Evolutionary conservation across 2,113 vertebrate species (phyloP).

Genomic region (Polyodon spathula): DNA sequence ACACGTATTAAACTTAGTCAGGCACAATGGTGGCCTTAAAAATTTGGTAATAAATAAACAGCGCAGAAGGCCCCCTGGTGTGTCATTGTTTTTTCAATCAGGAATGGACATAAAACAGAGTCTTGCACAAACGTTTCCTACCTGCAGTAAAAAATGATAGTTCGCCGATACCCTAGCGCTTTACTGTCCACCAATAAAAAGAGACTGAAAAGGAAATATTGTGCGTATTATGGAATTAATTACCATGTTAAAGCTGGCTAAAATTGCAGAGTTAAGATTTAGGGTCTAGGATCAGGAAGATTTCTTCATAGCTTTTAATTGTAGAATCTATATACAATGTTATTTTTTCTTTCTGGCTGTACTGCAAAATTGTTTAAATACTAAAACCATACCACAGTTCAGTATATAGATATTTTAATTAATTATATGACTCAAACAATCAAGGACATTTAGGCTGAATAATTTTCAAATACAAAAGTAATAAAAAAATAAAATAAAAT

Average conservation of each 20-base stretch:
- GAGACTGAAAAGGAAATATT: background rate
- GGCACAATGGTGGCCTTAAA: slow-evolving; percentile 3
- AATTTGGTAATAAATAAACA: slow-evolving; percentile 6
- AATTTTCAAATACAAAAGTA: too few species aligned
- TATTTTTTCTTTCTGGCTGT: background rate
- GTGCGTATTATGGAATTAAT: background rate
- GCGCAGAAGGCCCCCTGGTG: background rate
- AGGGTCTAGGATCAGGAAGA: background rate
- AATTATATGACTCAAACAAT: too few species aligned
- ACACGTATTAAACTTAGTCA: background rate
- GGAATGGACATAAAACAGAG: background rate
- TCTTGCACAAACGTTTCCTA: background rate
- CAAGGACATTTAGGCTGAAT: too few species aligned
- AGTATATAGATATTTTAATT: too few species aligned
- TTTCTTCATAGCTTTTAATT: background rate
- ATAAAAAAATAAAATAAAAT: too few species aligned
- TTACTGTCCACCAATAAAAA: slow-evolving; percentile 11
- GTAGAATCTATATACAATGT: background rate
- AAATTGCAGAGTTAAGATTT: slow-evolving; percentile 5
- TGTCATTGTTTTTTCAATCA: background rate
- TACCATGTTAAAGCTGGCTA: background rate
- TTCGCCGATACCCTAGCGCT: background rate
- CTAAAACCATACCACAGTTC: background rate
- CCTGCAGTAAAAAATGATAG: slow-evolving; percentile 4
- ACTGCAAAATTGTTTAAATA: too few species aligned